Evolutionary conservation across 2,113 vertebrate genomes (phyloP).

Genomic region (Tonatia bakeri): DNA sequence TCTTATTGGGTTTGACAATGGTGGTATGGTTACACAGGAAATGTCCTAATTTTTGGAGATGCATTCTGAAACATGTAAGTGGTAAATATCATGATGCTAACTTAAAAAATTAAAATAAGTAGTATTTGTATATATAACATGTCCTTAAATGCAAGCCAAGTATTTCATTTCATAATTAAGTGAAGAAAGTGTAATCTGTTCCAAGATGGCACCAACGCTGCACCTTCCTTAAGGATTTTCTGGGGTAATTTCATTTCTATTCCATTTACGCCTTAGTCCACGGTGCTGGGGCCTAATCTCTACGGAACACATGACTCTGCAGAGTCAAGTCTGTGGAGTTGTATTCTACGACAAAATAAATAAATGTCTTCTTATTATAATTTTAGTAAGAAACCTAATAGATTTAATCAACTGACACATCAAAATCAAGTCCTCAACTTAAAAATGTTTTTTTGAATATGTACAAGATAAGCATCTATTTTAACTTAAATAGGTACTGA

Average conservation of each 20-base stretch:
- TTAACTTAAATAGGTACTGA: not conserved
- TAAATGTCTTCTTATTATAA: not conserved
- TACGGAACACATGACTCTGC: not conserved
- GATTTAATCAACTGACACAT: conserved; percentile 17
- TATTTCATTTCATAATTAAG: not conserved
- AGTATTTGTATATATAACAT: not conserved
- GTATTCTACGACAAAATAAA: not conserved
- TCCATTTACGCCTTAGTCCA: not conserved
- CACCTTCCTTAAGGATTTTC: not conserved
- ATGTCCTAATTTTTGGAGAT: not conserved
- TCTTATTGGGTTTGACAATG: not conserved
- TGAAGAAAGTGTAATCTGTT: not conserved
- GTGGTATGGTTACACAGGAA: not conserved
- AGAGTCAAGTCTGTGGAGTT: not conserved
- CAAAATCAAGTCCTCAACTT: not conserved
- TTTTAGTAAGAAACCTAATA: conserved; percentile 18
- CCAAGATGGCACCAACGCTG: not conserved
- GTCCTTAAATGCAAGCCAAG: not conserved
- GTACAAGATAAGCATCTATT: conserved; percentile 14
- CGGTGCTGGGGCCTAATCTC: not conserved
- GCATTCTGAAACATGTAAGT: not conserved
- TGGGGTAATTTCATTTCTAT: not conserved
- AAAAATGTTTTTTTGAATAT: not conserved
- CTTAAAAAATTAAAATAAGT: not conserved
- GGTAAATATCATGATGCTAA: not conserved